Conservation (phyloP, 2,113 vertebrate genomes). For the Madoqua kirkii region DNA sequence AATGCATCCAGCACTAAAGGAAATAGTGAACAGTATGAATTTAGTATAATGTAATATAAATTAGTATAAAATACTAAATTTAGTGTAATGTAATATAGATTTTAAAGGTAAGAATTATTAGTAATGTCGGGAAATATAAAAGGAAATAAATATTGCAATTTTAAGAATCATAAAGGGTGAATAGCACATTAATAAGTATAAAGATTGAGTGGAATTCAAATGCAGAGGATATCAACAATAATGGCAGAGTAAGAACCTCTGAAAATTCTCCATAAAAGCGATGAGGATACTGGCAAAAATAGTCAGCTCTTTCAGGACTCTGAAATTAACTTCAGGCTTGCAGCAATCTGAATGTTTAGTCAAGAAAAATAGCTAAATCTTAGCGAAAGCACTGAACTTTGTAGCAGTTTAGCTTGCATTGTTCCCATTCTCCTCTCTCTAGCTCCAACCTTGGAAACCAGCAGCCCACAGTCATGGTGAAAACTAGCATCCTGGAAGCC, state of each 20-base stretch:
- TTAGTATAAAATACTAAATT: not conserved
- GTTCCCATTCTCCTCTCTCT: not conserved
- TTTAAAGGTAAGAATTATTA: constrained; percentile 8
- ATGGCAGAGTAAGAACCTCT: not conserved
- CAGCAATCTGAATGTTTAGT: not conserved
- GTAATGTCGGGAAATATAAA: not conserved
- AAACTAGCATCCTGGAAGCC: not conserved
- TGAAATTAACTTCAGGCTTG: not conserved
- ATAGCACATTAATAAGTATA: not conserved
- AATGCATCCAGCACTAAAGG: not conserved
- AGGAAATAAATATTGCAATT: not conserved
- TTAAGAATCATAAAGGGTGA: not conserved
- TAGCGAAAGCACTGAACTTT: not conserved
- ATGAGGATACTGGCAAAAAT: not conserved
- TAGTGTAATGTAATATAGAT: not conserved
- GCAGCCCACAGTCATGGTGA: not conserved
- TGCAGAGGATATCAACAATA: not conserved
- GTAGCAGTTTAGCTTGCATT: not conserved
- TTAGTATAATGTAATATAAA: not conserved
- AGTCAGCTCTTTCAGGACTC: not conserved
- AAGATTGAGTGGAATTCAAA: not conserved
- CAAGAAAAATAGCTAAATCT: not conserved
- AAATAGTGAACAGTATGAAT: not conserved
- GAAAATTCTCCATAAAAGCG: not conserved
- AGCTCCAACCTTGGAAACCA: constrained; percentile 20